Evolutionary conservation across 1,140 invertebrate genomes (phyloP).

Genomic region (Gonioctena quinquepunctata): DNA sequence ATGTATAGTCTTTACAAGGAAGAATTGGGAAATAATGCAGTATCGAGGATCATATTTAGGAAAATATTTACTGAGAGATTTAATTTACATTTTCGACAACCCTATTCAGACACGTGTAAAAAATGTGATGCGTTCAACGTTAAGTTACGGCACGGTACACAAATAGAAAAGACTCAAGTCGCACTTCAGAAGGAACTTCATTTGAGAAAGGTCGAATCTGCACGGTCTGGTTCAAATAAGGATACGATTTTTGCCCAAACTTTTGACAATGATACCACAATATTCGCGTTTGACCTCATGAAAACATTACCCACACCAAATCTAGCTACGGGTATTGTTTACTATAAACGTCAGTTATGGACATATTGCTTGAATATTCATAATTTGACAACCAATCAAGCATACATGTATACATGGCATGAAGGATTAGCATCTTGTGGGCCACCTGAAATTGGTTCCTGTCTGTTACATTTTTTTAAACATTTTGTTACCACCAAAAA

Average conservation of each 20-base stretch:
- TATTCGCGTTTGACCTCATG: constrained; percentile 30
- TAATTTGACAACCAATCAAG: constrained; percentile 22
- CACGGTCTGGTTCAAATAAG: constrained; percentile 12
- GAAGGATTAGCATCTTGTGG: constrained; percentile 28
- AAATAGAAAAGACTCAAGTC: neutral
- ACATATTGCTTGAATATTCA: constrained; percentile 31
- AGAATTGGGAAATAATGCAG: neutral
- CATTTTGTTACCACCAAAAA: neutral
- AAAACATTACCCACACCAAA: constrained; percentile 30
- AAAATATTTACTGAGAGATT: constrained; percentile 3
- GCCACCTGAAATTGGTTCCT: constrained; percentile 31
- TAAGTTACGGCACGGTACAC: constrained; percentile 6
- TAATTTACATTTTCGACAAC: constrained; percentile 20
- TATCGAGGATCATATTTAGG: neutral
- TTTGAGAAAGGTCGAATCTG: constrained; percentile 17
- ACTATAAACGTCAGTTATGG: constrained; percentile 34
- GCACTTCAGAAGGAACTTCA: constrained; percentile 18
- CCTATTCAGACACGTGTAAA: constrained; percentile 18
- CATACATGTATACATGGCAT: constrained; percentile 27
- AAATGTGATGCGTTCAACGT: constrained; percentile 18
- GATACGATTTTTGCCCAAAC: constrained; percentile 13
- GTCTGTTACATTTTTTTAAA: constrained; percentile 24
- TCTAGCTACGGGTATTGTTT: constrained; percentile 22
- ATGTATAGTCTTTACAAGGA: neutral
- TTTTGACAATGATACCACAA: constrained; percentile 12